Evolutionary conservation across 2,797 vertebrate species (phyloP), one percentile per base, ranked within the genome.

Genomic region (Adrianichthys oophorus): DNA sequence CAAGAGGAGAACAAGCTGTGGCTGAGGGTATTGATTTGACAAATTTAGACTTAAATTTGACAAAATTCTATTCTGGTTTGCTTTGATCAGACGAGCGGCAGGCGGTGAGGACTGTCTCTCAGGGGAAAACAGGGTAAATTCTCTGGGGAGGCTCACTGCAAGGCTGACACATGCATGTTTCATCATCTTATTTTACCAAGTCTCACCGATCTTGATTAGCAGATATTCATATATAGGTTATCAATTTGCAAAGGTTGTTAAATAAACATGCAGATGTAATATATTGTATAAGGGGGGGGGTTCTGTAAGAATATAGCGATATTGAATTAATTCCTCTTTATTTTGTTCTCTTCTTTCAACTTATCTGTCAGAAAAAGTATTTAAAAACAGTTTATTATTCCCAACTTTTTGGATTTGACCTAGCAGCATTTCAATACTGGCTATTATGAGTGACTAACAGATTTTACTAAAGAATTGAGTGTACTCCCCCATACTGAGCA

Each of bases 81-180:
- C 76, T 82, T 83, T 84, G 76, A 85, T 85, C 64, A 52, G 65
- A 71, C 68, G 56, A 50, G 41, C 62, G 76, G 62, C 55, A 82
- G 70, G 66, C 55, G 49, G 56, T 19, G 64, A 76, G 46, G 66
- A 26, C 32, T 41, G 71, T 41, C 52, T 78, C 68, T 57, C 62
- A 41, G 8, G 56, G 73, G 74, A 62, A 51, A 59, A 62, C 12
- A 16, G 32, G 46, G 58, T 47, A 16, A 40, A 56, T 51, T 59
- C 76, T 52, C 53, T 2, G 16, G 45, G 68, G 74, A 69, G 53
- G 24, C 49, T 40, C 15, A 19, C 44, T 54, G 56, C 62, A 49
- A 65, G 68, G 61, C 47, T 0, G 15, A 62, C 45, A 55, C 55
- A 50, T 16, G 43, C 49, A 51, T 29, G 56, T 76, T 65, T 62